These are phyloP conservation scores for Leucosticte australis DNA, from an alignment of 2,113 vertebrate species.

Conservation along the genomic window DNA sequence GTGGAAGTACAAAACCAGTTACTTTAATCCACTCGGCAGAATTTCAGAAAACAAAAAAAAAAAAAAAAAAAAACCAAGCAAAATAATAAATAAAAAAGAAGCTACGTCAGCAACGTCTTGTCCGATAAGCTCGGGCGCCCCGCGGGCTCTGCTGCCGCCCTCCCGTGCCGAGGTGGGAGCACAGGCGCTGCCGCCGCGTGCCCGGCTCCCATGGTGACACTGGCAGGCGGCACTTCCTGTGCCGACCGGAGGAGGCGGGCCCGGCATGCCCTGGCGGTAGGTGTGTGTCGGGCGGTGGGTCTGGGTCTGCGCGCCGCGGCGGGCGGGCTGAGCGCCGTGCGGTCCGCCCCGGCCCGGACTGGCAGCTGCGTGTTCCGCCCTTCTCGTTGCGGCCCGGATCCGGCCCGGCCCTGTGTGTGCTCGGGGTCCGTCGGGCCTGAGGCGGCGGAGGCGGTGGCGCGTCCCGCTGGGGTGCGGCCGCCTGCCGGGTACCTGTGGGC, in stretches of 20 bases:
- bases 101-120: not conserved
- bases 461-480: no score
- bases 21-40: not conserved
- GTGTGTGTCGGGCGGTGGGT: accelerated
- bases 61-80: no score
- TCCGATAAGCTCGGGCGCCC: no score
- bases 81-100: accelerated
- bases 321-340: accelerated
- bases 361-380: accelerated
- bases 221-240: not conserved
- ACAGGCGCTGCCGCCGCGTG: accelerated
- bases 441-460: accelerated
- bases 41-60: not conserved
- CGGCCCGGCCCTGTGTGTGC: accelerated
- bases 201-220: not conserved
- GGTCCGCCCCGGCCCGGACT: accelerated
- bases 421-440: not conserved
- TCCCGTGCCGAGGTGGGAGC: accelerated
- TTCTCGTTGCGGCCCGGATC: accelerated
- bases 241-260: not conserved
- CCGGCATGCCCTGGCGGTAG: not conserved
- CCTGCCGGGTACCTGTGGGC: not conserved
- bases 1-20: not conserved
- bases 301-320: accelerated
- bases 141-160: not conserved